These are phyloP conservation scores for Octopus sinensis DNA, from an alignment of 1,140 invertebrate genomes.

Conservation along the genomic window DNA sequence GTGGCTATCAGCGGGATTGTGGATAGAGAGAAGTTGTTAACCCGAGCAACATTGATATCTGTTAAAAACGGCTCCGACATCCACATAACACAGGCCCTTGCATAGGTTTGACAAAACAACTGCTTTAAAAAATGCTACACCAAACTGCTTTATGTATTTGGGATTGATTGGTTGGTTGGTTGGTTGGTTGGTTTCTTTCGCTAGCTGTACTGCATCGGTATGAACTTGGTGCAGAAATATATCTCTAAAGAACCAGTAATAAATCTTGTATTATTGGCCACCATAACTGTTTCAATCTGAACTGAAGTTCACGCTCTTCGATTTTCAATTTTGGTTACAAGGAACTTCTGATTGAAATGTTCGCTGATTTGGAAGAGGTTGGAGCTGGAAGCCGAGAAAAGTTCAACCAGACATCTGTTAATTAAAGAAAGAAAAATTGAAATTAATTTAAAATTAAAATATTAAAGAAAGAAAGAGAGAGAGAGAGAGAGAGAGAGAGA, in stretches of 20 bases:
- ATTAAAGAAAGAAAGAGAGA: too few relatives aligned
- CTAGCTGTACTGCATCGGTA: background rate
- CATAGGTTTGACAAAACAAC: background rate
- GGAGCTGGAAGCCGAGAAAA: too few relatives aligned
- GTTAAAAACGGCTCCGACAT: background rate
- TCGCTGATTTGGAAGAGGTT: too few relatives aligned
- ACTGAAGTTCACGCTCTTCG: too few relatives aligned
- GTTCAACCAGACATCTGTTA: too few relatives aligned
- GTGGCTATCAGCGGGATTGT: background rate
- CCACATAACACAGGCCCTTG: background rate
- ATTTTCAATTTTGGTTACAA: too few relatives aligned
- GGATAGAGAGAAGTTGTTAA: background rate
- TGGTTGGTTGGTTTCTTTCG: background rate
- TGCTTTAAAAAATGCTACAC: background rate
- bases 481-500: too few relatives aligned
- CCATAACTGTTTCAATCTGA: background rate
- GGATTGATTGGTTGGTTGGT: background rate
- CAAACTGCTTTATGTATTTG: background rate
- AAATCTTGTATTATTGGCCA: background rate
- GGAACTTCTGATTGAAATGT: too few relatives aligned
- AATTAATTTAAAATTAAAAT: too few relatives aligned
- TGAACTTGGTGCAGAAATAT: background rate
- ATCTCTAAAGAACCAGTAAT: background rate
- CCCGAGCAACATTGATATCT: background rate
- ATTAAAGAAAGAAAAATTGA: too few relatives aligned